A percentile compares a stretch with the other conserved stretches of the same genome.
Conservation (phyloP, 1,140 invertebrate genomes). For the Physella acuta region DNA sequence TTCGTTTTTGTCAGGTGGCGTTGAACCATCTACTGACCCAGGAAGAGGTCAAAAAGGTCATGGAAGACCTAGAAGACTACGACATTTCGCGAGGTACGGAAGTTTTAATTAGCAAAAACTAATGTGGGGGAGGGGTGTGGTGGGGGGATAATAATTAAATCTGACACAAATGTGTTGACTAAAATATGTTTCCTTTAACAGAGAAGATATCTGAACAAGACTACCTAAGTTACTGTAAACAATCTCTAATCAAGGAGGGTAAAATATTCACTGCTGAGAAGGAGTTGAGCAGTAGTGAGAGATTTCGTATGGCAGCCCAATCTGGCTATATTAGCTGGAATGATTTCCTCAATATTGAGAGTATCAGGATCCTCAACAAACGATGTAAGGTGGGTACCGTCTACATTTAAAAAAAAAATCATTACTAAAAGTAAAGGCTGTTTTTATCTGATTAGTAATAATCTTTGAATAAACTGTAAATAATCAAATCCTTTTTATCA, state of each 20-base stretch:
- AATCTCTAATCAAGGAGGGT: not conserved
- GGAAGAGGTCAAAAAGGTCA: not conserved
- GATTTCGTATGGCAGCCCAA: not conserved
- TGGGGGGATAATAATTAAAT: too few relatives aligned
- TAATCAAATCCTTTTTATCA: not conserved
- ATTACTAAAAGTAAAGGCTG: too few relatives aligned
- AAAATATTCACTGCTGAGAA: constrained; percentile 4
- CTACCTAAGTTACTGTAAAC: constrained; percentile 3
- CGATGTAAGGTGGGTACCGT: constrained; percentile 13
- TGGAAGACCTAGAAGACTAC: not conserved
- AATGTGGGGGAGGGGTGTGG: too few relatives aligned
- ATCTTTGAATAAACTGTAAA: not conserved
- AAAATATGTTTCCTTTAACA: constrained; percentile 7
- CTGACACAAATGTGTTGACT: too few relatives aligned
- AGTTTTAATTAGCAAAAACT: too few relatives aligned
- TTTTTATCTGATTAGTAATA: too few relatives aligned
- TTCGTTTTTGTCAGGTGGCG: not conserved
- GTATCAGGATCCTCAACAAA: not conserved
- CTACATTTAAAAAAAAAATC: too few relatives aligned
- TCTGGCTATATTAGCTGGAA: not conserved
- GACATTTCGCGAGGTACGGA: constrained; percentile 4
- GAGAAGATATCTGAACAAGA: not conserved
- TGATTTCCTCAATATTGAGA: constrained; percentile 4
- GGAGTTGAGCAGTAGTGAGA: not conserved
- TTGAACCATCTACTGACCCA: constrained; percentile 17